These are phyloP conservation scores for Leptobrachium ailaonicum DNA, from an alignment of 2,113 vertebrate genomes.

Conservation along the genomic window DNA sequence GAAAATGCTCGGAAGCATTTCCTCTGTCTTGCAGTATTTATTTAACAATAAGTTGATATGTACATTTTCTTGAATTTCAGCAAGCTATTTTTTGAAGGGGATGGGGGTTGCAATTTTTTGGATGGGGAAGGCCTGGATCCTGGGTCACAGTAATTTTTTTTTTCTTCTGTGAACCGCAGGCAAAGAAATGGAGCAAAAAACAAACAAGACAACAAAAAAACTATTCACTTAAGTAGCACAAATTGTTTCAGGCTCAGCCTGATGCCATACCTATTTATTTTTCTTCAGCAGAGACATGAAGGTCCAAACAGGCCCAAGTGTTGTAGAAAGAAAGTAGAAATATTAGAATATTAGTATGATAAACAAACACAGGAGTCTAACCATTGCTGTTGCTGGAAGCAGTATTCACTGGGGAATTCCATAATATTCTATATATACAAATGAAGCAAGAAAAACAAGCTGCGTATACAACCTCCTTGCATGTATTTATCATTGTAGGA, in stretches of 20 bases:
- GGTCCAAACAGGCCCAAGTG: no score
- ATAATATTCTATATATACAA: no score
- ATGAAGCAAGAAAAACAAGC: no score
- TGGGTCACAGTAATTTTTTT: no score
- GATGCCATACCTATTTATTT: neutral
- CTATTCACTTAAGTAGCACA: neutral
- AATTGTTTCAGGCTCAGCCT: neutral
- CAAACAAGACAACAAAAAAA: neutral
- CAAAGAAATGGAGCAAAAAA: neutral
- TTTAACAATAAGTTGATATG: neutral
- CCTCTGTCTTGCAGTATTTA: neutral
- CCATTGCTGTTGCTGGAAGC: no score
- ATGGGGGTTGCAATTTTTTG: neutral
- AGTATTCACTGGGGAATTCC: no score
- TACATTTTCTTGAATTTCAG: neutral
- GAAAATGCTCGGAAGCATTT: conserved; percentile 10
- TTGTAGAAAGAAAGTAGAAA: no score
- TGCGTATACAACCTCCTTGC: no score
- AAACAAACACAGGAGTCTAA: no score
- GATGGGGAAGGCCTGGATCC: neutral
- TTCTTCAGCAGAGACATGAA: neutral
- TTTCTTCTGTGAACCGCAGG: no score
- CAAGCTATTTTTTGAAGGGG: neutral
- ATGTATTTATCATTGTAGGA: no score
- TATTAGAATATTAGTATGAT: no score